Percentiles rank a stretch among this genome's conserved stretches.
Evolutionary conservation across 2,797 vertebrate genomes (phyloP).

Genomic region (Meriones psammophilus): DNA sequence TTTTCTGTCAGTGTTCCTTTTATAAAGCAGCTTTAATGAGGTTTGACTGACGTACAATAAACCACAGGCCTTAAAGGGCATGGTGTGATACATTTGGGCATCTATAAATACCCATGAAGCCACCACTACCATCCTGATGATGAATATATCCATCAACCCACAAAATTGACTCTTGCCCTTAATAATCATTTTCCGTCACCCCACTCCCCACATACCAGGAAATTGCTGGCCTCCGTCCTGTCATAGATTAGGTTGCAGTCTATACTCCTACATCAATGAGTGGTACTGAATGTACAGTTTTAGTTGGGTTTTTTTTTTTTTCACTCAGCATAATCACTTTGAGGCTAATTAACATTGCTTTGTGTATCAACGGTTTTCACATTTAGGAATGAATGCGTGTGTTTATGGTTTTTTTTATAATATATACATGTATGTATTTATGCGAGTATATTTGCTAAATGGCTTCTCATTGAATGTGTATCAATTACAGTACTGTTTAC

Average conservation of each 20-base stretch:
- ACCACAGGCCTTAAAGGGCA: neutral
- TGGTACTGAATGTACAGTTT: neutral
- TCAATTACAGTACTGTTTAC: neutral
- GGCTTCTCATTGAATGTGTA: neutral
- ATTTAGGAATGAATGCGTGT: neutral
- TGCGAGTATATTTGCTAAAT: neutral
- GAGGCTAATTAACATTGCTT: neutral
- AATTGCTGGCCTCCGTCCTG: neutral
- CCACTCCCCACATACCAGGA: neutral
- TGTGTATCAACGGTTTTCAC: neutral
- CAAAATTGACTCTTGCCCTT: neutral
- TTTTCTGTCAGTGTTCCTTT: neutral
- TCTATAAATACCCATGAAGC: neutral
- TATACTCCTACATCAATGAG: neutral
- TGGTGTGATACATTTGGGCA: constrained; percentile 15
- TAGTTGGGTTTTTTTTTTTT: neutral
- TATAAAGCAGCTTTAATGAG: neutral
- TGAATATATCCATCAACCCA: neutral
- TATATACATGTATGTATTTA: neutral
- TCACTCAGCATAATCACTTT: neutral
- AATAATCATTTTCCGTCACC: neutral
- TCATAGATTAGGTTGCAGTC: neutral
- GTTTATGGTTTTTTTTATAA: neutral
- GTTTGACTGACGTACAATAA: neutral
- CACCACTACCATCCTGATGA: neutral